Evolutionary conservation across 2,888 invertebrate species (phyloP).

Genomic region (Hemistola chrysoprasaria): DNA sequence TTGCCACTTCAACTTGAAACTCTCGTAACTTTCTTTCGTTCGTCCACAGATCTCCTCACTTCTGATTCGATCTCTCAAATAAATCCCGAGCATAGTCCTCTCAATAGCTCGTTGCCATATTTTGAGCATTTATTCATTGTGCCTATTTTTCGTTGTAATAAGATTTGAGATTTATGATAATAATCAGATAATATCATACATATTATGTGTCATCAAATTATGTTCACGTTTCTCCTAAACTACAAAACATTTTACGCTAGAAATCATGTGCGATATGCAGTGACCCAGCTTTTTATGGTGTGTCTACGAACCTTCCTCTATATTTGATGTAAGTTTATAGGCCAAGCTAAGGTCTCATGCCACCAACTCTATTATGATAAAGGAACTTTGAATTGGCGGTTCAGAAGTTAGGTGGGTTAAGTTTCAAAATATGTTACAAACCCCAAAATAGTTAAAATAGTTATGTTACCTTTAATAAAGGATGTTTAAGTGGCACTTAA

Average conservation of each 20-base stretch:
- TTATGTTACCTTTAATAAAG: slow-evolving; percentile 4
- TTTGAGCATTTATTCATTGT: too few species aligned
- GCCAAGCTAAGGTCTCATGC: slow-evolving; percentile 9
- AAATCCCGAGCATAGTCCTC: too few species aligned
- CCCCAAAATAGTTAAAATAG: slow-evolving; percentile 8
- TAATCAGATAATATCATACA: too few species aligned
- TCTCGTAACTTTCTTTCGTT: too few species aligned
- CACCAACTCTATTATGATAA: slow-evolving; percentile 4
- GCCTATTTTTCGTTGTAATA: too few species aligned
- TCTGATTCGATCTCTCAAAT: too few species aligned
- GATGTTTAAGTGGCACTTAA: slow-evolving; percentile 2
- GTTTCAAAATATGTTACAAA: slow-evolving; percentile 8
- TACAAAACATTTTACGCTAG: slow-evolving; percentile 17
- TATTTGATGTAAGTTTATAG: slow-evolving; percentile 18
- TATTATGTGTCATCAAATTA: too few species aligned
- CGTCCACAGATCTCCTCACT: too few species aligned
- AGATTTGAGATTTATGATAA: too few species aligned
- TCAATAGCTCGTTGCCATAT: too few species aligned
- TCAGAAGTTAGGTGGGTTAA: slow-evolving; percentile 4
- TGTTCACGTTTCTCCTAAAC: slow-evolving; percentile 4
- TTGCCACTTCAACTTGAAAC: too few species aligned
- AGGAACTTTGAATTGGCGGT: slow-evolving; percentile 7
- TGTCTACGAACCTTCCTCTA: slow-evolving; percentile 11
- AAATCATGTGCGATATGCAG: slow-evolving; percentile 28
- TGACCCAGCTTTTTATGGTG: slow-evolving; percentile 29